Evolutionary conservation across 2,113 vertebrate species (phyloP), one percentile per base, ranked within the genome.

Genomic region (Cochlearius cochlearius): DNA sequence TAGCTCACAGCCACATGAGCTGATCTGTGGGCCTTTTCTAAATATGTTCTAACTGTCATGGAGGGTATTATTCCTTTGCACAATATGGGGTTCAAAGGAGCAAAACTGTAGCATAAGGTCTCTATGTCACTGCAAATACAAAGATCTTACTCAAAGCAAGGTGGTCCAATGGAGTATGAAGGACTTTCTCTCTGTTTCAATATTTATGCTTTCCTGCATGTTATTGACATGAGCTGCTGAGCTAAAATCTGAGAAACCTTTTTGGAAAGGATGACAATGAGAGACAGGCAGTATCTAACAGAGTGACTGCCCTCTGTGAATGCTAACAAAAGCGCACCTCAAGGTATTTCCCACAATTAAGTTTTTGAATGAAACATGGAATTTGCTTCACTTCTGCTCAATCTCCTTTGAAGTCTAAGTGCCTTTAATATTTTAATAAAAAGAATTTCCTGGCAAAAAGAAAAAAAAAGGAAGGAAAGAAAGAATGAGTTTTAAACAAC

Each of bases 11-110:
- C 59, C 55, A 71, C 86, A 86, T 81, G 30, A 95, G 55, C 43
- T 87, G 53, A 82, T 94, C 81, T 64, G 45, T 79, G 36, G 83
- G 66, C 74, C 81, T 88, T 92, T 94, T 91, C 93, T 94, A 90
- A 94, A 89, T 91, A 85, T 27, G 30, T 81, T 85, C 29, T 84
- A 55, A 53, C 36, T 86, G 53, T 68, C 58, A 50, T 43, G 45
- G 64, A 88, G 22, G 14, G 12, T 82, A 87, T 53, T 68, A 94
- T 45, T 91, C 2, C 2, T 94, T 85, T 92, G 62, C 38, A 90
- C 45, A 78, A 52, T 32, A 20, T 41, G 32, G 17, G 43, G 39
- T 82, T 94, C 50, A 82, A 76, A 78, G 66, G 39, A 88, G 32
- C 5, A 72, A 91, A 64, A 76, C 30, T 41, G 45, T 47, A 93